Evolutionary conservation across 1,140 invertebrate genomes (phyloP).

Genomic region (Psix sp.): DNA sequence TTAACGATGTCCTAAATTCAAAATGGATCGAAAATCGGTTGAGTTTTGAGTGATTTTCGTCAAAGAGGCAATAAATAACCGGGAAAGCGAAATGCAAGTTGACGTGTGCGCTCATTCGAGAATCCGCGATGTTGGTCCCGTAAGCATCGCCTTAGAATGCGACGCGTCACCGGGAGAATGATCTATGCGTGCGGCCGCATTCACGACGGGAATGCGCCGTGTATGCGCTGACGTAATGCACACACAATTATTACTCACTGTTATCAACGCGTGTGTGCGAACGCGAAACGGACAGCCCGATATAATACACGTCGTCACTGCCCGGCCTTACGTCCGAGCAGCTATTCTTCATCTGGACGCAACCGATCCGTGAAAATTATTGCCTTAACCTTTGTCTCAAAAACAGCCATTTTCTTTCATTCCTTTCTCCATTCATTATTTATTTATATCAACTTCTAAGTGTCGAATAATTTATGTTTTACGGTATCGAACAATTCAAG

Average conservation of each 20-base stretch:
- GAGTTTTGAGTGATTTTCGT: too few species aligned
- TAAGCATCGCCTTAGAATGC: slow-evolving; percentile 57
- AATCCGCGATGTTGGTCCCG: slow-evolving; percentile 48
- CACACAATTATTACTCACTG: slow-evolving; percentile 68
- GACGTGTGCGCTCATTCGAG: slow-evolving; percentile 52
- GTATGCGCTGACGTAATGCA: slow-evolving; percentile 68
- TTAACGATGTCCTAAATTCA: too few species aligned
- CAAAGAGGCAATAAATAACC: too few species aligned
- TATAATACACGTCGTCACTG: slow-evolving; percentile 41
- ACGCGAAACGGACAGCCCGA: slow-evolving; percentile 28
- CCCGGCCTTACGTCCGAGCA: slow-evolving; percentile 27
- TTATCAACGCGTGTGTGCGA: slow-evolving; percentile 51
- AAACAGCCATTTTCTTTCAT: slow-evolving; percentile 1
- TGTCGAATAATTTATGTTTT: too few species aligned
- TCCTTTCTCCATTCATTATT: too few species aligned
- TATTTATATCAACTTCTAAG: too few species aligned
- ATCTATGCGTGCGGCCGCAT: slow-evolving; percentile 66
- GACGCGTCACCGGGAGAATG: slow-evolving; percentile 63
- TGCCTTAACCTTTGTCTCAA: slow-evolving; percentile 27
- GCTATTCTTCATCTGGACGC: slow-evolving; percentile 35
- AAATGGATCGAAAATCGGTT: too few species aligned
- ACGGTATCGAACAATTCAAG: too few species aligned
- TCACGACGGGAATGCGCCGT: slow-evolving; percentile 59
- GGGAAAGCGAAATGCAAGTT: slow-evolving; percentile 28
- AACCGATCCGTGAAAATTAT: slow-evolving; percentile 41